A percentile compares a stretch with the other conserved stretches of the same genome.
These are phyloP conservation scores for Xylota segnis DNA, from an alignment of 2,888 invertebrate species.

Conservation along the genomic window DNA sequence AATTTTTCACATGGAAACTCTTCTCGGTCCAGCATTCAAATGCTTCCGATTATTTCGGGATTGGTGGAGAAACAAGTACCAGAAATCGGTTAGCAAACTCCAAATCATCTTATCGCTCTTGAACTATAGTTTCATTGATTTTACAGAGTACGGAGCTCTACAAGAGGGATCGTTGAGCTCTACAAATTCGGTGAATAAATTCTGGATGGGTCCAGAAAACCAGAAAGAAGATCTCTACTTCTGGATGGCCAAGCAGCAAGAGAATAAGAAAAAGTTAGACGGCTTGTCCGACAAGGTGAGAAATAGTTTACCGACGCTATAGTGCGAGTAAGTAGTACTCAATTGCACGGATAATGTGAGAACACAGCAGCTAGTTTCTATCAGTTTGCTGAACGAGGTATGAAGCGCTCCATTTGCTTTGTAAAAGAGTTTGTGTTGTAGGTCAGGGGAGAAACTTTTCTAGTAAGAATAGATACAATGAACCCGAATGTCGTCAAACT, in stretches of 20 bases:
- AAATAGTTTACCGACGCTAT: too few species aligned
- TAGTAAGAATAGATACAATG: too few species aligned
- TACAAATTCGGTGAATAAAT: slow-evolving; percentile 83
- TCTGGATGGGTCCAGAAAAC: slow-evolving; percentile 84
- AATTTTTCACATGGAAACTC: slow-evolving; percentile 84
- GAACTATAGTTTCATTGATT: not conserved
- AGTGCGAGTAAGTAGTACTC: too few species aligned
- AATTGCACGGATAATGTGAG: too few species aligned
- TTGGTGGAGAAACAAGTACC: slow-evolving; percentile 84
- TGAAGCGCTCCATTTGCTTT: too few species aligned
- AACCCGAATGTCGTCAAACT: too few species aligned
- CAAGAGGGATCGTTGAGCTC: slow-evolving; percentile 90
- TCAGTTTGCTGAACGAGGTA: too few species aligned
- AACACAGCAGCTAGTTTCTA: too few species aligned
- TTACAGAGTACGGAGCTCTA: slow-evolving; percentile 89
- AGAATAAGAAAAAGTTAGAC: slow-evolving; percentile 82
- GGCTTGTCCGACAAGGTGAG: slow-evolving; percentile 83
- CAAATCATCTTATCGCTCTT: not conserved
- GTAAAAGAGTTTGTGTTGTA: too few species aligned
- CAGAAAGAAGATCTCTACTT: slow-evolving; percentile 95
- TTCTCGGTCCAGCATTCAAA: slow-evolving; percentile 84
- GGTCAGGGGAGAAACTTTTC: too few species aligned
- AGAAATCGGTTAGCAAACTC: slow-evolving; percentile 81
- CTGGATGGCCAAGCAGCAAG: slow-evolving; percentile 98
- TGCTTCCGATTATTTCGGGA: slow-evolving; percentile 84